Evolutionary conservation across 2,113 vertebrate genomes (phyloP).

Genomic region (Coracopsis vasa): DNA sequence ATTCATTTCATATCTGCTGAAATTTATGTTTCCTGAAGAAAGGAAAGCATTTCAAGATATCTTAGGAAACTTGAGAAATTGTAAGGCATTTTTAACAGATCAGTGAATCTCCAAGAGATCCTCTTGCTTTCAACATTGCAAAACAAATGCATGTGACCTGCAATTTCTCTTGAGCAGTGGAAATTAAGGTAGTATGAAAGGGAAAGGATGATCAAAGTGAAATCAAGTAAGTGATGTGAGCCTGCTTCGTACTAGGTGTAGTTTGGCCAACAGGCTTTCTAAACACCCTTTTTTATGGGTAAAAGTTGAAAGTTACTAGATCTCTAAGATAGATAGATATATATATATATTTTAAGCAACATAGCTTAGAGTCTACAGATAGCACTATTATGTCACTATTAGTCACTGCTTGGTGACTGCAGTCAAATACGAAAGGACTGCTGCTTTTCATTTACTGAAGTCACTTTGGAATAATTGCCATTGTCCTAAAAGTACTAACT

Average conservation of each 20-base stretch:
- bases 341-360: background rate
- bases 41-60: constrained; percentile 15
- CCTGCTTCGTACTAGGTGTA: background rate
- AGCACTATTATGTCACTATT: background rate
- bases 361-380: background rate
- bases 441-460: background rate
- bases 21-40: constrained; percentile 40
- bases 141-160: background rate
- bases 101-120: background rate
- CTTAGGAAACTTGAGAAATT: background rate
- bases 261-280: background rate
- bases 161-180: background rate
- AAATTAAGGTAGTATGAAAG: background rate
- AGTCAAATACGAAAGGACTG: background rate
- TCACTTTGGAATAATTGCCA: background rate
- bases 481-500: background rate
- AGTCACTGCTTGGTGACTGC: background rate
- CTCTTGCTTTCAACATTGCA: background rate
- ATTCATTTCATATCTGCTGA: constrained; percentile 77
- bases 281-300: background rate
- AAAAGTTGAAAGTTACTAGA: background rate
- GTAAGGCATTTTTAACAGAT: background rate
- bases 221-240: background rate
- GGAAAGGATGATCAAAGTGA: background rate
- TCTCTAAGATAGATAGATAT: background rate